Evolutionary conservation across 2,888 invertebrate genomes (phyloP), one percentile per base, ranked within the genome.

Genomic region (Rhamphomyia laevipes): DNA sequence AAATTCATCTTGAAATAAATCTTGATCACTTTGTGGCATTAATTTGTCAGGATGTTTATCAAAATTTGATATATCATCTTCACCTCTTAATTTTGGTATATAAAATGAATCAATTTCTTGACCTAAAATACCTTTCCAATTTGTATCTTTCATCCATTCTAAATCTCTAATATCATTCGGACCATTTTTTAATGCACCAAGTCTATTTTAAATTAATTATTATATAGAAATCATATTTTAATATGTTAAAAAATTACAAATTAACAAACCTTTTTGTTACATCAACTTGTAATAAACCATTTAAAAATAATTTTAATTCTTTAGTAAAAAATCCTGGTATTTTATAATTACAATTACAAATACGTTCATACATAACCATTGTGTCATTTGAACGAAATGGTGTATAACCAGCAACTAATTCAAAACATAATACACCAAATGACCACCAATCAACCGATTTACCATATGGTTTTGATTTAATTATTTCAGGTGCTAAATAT

Each of bases 361-460:
- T 97, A 71, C 90, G 94, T 64, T 91, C 92, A 68, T 95, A 96
- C 55, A 95, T 88, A 67, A 86, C 85, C 80, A 97, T 93, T 0
- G 90, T 90, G 56, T 95, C 90, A 55, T 83, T 84, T 53, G 61
- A 64, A 44, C 62, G 56, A 70, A 99, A 97, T 0, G 97, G 97
- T 10, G 95, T 89, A 67, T 85, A 88, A 0, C 97, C 97, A 15
- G 89, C 85, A 43, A 84, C 83, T 84, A 94, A 88, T 74, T 94
- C 94, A 66, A 77, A 94, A 38, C 93, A 72, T 4, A 95, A 73
- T 1, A 94, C 81, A 0, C 90, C 96, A 55, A 91, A 81, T 0
- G 94, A 86, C 96, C 96, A 97, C 92, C 94, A 97, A 64, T 97
- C 96, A 0, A 93, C 95, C 0, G 91, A 86, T 59, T 81, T 84